Evolutionary conservation across 2,888 invertebrate genomes (phyloP).

Genomic region (Heliconius sara): DNA sequence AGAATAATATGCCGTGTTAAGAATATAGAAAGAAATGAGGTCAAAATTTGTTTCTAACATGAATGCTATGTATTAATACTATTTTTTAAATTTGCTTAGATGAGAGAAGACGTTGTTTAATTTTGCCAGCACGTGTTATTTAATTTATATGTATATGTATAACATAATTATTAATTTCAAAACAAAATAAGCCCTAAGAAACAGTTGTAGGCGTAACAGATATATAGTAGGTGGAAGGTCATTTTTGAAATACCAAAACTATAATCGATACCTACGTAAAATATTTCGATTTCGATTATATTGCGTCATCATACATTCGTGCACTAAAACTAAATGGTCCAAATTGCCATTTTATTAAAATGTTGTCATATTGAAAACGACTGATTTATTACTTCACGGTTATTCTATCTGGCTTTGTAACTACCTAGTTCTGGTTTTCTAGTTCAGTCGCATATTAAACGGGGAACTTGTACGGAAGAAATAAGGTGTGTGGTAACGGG

Average conservation of each 20-base stretch:
- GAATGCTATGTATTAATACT: neutral
- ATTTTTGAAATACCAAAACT: constrained; percentile 32
- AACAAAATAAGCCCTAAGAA: neutral
- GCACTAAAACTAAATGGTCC: constrained; percentile 34
- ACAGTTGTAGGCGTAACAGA: constrained; percentile 29
- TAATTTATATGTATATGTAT: neutral
- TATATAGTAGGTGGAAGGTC: constrained; percentile 38
- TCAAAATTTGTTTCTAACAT: neutral
- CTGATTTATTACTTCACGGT: constrained; percentile 33
- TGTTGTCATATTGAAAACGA: constrained; percentile 31
- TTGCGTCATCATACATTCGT: constrained; percentile 46
- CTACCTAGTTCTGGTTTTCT: constrained; percentile 29
- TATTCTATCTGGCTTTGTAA: constrained; percentile 31
- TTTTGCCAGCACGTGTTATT: neutral
- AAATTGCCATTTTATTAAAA: constrained; percentile 44
- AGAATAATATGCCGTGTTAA: neutral
- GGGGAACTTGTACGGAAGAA: constrained; percentile 48
- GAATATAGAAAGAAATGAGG: constrained; percentile 15
- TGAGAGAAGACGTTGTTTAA: neutral
- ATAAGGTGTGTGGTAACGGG: constrained; percentile 53
- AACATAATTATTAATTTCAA: neutral
- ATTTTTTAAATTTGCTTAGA: neutral
- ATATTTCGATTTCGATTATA: constrained; percentile 44
- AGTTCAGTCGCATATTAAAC: constrained; percentile 36
- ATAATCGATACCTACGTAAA: constrained; percentile 38